These are phyloP conservation scores for Xiphophorus hellerii DNA, from an alignment of 2,113 vertebrate genomes.

Conservation along the genomic window DNA sequence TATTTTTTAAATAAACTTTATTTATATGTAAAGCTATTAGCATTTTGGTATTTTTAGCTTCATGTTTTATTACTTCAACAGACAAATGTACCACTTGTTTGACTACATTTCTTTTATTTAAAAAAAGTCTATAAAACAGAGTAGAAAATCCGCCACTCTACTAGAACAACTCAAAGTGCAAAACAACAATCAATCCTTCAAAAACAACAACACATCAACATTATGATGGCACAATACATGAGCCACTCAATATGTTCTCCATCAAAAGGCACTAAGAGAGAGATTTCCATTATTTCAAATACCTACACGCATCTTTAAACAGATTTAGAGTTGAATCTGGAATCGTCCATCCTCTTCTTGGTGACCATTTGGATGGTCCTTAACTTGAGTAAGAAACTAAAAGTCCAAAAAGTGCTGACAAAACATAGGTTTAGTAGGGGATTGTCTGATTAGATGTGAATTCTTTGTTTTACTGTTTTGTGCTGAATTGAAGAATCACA, in stretches of 20 bases:
- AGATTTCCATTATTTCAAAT: background rate
- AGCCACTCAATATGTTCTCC: background rate
- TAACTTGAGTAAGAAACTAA: background rate
- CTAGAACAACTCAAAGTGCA: constrained; percentile 24
- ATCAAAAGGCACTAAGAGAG: constrained; percentile 3
- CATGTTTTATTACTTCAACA: background rate
- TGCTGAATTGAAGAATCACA: background rate
- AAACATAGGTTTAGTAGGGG: background rate
- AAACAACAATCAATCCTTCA: background rate
- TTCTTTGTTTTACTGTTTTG: background rate
- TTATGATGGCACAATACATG: constrained; percentile 9
- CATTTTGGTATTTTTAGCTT: constrained; percentile 67
- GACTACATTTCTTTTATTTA: constrained; percentile 32
- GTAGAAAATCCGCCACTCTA: constrained; percentile 24
- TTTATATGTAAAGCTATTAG: constrained; percentile 72
- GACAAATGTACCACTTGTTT: constrained; percentile 9
- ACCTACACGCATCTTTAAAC: background rate
- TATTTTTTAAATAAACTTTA: constrained; percentile 82
- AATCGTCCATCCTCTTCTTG: background rate
- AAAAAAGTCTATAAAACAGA: constrained; percentile 11
- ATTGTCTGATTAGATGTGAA: background rate
- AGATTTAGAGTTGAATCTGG: background rate
- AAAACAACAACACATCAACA: background rate
- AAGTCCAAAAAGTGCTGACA: background rate
- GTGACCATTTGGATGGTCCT: background rate